Evolutionary conservation across 2,797 vertebrate species (phyloP).

Genomic region (Antennarius maculatus): DNA sequence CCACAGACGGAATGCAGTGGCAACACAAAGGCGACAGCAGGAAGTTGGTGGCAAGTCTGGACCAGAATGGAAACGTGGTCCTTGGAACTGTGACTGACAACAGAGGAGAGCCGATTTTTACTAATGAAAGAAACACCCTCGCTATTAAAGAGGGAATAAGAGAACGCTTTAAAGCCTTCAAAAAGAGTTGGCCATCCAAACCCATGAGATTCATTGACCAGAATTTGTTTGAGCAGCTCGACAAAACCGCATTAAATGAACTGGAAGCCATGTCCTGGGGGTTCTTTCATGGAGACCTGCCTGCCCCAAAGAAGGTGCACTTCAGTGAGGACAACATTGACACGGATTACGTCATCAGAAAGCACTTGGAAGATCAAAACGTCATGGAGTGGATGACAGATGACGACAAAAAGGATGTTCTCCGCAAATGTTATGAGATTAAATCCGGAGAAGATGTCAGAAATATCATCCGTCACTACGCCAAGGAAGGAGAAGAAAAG

Average conservation of each 20-base stretch:
- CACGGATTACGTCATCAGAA: fast-evolving
- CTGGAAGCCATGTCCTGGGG: constrained; percentile 48
- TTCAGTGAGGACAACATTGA: fast-evolving
- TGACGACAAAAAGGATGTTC: too few relatives aligned
- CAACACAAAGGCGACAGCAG: constrained; percentile 45
- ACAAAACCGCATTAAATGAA: neutral
- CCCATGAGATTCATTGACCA: constrained; percentile 7
- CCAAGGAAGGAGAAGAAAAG: fast-evolving
- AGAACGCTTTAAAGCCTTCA: neutral
- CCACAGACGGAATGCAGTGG: constrained; percentile 21
- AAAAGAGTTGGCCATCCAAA: neutral
- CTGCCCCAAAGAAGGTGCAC: fast-evolving
- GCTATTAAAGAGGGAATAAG: fast-evolving
- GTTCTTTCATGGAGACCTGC: constrained; percentile 8
- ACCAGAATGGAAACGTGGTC: constrained; percentile 18
- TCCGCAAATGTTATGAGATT: constrained; percentile 18
- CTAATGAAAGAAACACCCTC: constrained; percentile 37
- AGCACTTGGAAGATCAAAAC: fast-evolving
- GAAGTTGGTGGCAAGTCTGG: constrained; percentile 43
- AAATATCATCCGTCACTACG: constrained; percentile 41
- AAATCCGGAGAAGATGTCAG: constrained; percentile 22
- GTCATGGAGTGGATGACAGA: too few relatives aligned
- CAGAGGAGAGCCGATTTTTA: constrained; percentile 35
- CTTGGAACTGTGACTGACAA: constrained; percentile 17
- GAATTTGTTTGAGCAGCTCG: fast-evolving